A percentile compares a stretch with the other conserved stretches of the same genome.
phyloP scores from a whole-genome alignment of 2,888 invertebrate species.

The Ochropleura plecta region DNA sequence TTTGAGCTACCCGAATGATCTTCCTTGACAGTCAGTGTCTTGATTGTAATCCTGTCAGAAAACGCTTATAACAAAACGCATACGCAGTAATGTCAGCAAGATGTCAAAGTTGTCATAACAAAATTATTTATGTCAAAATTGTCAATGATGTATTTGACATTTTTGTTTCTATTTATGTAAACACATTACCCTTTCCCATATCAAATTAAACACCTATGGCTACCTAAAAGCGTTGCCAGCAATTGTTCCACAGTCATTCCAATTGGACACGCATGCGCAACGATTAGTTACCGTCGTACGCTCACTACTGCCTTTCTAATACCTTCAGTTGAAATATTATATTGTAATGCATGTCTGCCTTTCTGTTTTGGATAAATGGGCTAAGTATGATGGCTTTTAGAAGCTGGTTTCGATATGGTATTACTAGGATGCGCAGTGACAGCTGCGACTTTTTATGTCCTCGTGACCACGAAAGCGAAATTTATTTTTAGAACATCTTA shows the following conservation, averaged over 20 bases:
- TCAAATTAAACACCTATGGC: slow-evolving; percentile 75
- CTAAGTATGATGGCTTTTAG: slow-evolving; percentile 61
- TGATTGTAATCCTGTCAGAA: not conserved
- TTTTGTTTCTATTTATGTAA: slow-evolving; percentile 22
- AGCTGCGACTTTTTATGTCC: not conserved
- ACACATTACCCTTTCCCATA: slow-evolving; percentile 57
- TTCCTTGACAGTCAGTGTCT: not conserved
- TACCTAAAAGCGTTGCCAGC: slow-evolving; percentile 78
- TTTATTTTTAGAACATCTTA: not conserved
- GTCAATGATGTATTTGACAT: not conserved
- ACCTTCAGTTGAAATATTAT: slow-evolving; percentile 70
- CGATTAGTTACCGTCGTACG: slow-evolving; percentile 86
- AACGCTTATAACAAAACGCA: not conserved
- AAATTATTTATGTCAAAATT: not conserved
- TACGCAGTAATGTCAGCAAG: not conserved
- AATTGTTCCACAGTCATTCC: slow-evolving; percentile 84
- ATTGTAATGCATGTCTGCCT: slow-evolving; percentile 58
- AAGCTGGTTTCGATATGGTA: slow-evolving; percentile 53
- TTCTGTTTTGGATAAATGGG: slow-evolving; percentile 61
- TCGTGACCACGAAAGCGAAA: not conserved
- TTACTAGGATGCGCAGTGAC: slow-evolving; percentile 35
- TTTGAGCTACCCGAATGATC: not conserved
- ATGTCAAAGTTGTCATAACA: not conserved
- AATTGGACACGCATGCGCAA: slow-evolving; percentile 85
- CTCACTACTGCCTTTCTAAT: slow-evolving; percentile 86